A percentile compares a stretch with the other conserved stretches of the same genome.
phyloP scores from a whole-genome alignment of 1,140 invertebrate genomes.

The Euwallacea fornicatus region DNA sequence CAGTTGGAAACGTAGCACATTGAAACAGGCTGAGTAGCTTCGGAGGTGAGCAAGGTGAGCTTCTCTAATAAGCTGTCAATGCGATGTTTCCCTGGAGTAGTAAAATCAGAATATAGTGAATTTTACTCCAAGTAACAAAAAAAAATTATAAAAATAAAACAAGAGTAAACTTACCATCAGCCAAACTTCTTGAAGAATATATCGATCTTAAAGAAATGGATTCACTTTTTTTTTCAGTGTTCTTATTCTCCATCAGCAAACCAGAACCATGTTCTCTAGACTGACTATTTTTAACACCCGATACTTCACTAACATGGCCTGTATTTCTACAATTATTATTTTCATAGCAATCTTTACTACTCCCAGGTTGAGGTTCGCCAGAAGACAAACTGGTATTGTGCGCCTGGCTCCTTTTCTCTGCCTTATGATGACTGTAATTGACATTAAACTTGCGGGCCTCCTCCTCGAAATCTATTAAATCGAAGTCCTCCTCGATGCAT shows the following conservation, averaged over 20 bases:
- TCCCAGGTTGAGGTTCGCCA: not conserved
- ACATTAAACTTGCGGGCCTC: conserved; percentile 42
- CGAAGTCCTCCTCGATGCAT: conserved; percentile 51
- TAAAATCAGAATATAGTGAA: not conserved
- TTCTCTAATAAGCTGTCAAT: conserved; percentile 50
- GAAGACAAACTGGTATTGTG: not conserved
- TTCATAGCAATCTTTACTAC: not conserved
- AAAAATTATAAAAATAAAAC: not conserved
- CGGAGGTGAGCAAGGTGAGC: conserved; percentile 42
- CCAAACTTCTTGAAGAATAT: not conserved
- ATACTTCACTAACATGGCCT: not conserved
- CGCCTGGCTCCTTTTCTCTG: not conserved
- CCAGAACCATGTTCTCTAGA: not conserved
- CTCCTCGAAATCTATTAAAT: conserved; percentile 47
- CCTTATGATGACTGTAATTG: conserved; percentile 17
- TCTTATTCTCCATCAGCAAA: not conserved
- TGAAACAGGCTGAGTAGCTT: conserved; percentile 32
- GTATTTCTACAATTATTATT: not conserved
- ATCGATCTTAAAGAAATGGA: not conserved
- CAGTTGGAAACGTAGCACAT: conserved; percentile 48
- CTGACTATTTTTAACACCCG: no score
- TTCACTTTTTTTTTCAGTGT: not conserved
- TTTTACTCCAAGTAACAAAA: not conserved
- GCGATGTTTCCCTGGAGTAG: conserved; percentile 8
- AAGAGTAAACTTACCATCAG: not conserved